Percentiles rank a stretch among this genome's conserved stretches.
Evolutionary conservation across 2,113 vertebrate genomes (phyloP).

Genomic region (Grantiella picta): DNA sequence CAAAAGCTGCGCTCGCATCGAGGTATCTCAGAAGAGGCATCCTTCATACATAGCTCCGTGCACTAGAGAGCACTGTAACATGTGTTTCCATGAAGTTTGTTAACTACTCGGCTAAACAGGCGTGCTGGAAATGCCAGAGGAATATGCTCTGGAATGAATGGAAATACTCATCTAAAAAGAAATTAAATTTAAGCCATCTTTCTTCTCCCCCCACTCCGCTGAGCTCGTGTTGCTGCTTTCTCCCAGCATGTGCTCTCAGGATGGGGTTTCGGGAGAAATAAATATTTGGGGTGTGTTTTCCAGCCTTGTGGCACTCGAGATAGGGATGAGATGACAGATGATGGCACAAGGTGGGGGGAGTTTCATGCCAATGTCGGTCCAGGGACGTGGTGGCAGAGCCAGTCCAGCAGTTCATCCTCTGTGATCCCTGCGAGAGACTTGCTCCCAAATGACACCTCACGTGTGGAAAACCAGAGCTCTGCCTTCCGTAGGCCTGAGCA

Average conservation of each 20-base stretch:
- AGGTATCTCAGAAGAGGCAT: neutral
- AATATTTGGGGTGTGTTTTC: neutral
- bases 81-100: neutral
- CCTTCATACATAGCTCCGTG: conserved; percentile 16
- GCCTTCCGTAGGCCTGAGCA: neutral
- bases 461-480: neutral
- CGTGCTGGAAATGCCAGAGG: neutral
- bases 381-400: accelerated
- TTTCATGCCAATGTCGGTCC: neutral
- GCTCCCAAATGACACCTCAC: neutral
- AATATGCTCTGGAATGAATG: conserved; percentile 17
- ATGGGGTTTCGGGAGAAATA: neutral
- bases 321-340: neutral
- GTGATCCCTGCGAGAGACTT: accelerated
- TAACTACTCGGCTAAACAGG: neutral
- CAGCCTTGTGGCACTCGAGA: neutral
- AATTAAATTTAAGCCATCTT: neutral
- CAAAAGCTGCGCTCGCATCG: neutral
- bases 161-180: conserved; percentile 13
- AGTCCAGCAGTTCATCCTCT: accelerated
- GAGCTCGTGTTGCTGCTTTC: neutral
- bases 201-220: accelerated
- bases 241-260: accelerated
- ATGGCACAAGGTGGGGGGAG: accelerated
- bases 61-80: conserved; percentile 24